Evolutionary conservation across 2,888 invertebrate genomes (phyloP).

Genomic region (Melanotus villosus): DNA sequence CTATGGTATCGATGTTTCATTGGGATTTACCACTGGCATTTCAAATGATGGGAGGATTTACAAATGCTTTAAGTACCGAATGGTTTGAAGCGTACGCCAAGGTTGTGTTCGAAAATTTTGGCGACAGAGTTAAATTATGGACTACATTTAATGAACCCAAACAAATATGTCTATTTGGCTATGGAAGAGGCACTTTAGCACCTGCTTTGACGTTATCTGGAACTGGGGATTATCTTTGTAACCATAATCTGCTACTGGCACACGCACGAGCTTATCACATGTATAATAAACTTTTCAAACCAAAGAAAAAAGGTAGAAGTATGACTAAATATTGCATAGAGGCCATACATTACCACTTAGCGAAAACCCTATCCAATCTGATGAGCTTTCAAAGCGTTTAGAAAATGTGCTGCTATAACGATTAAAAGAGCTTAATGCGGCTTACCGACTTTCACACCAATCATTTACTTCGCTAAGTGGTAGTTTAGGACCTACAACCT

Average conservation of each 20-base stretch:
- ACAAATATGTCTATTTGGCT: constrained; percentile 57
- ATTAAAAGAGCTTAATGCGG: too few species aligned
- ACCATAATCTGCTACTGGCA: constrained; percentile 75
- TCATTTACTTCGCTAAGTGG: too few species aligned
- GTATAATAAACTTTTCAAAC: constrained; percentile 62
- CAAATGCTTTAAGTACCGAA: constrained; percentile 31
- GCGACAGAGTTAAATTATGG: constrained; percentile 67
- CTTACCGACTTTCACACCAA: too few species aligned
- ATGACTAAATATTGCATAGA: background rate
- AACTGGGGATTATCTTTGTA: constrained; percentile 74
- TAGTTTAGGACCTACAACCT: too few species aligned
- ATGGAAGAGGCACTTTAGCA: constrained; percentile 61
- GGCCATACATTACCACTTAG: too few species aligned
- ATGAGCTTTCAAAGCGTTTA: too few species aligned
- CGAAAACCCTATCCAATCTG: too few species aligned
- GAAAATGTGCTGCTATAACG: too few species aligned
- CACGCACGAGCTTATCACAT: constrained; percentile 76
- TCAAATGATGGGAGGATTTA: constrained; percentile 46
- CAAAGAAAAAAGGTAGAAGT: constrained; percentile 53
- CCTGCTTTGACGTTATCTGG: constrained; percentile 70
- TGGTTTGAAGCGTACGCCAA: constrained; percentile 73
- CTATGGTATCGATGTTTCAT: constrained; percentile 77
- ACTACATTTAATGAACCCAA: constrained; percentile 71
- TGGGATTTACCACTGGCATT: constrained; percentile 75
- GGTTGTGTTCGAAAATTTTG: constrained; percentile 69